Base-by-base conservation (phyloP, 1,140 invertebrate genomes). In the Rhagoletis zephyria region DNA sequence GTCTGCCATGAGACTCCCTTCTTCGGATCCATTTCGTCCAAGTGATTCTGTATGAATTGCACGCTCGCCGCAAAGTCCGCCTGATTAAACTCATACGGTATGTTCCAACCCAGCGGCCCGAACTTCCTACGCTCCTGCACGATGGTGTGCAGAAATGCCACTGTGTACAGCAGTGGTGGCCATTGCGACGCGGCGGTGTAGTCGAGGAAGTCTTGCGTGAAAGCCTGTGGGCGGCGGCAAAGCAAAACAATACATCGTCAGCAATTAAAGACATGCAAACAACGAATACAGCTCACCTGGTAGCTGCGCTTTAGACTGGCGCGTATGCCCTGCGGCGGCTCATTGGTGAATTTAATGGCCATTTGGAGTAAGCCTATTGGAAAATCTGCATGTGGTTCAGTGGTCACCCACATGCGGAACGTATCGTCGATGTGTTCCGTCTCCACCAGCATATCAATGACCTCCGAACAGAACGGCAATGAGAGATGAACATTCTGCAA, bases 1-100 rank as follows among this genome's bases (percentile, higher is more conserved):
- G 98, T 99, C 56, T 97, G 97, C 98, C 98, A 99, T 0, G 98
- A 99, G 85, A 99, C 97, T 60, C 97, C 97, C 94, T 98, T 98
- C 92, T 98, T 99, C 0, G 97, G 96, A 93, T 99, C 98, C 95
- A 99, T 98, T 92, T 99, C 98, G 93, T 99, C 98, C 48, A 99
- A 94, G 94, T 99, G 98, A 92, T 99, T 99, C 93, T 99, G 98
- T 88, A 99, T 96, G 93, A 99, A 99, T 93, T 99, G 98, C 1
- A 99, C 96, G 87, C 97, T 97, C 1, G 98, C 98, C 9, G 97
- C 97, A 92, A 98, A 99, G 93, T 99, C 98, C 0, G 98, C 96
- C 93, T 98, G 97, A 93, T 99, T 99, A 92, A 99, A 99, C 94
- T 99, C 98, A 90, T 99, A 99, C 0, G 97, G 97, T 89, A 99